Evolutionary conservation across 2,888 invertebrate genomes (phyloP).

Genomic region (Stratiomys singularior): DNA sequence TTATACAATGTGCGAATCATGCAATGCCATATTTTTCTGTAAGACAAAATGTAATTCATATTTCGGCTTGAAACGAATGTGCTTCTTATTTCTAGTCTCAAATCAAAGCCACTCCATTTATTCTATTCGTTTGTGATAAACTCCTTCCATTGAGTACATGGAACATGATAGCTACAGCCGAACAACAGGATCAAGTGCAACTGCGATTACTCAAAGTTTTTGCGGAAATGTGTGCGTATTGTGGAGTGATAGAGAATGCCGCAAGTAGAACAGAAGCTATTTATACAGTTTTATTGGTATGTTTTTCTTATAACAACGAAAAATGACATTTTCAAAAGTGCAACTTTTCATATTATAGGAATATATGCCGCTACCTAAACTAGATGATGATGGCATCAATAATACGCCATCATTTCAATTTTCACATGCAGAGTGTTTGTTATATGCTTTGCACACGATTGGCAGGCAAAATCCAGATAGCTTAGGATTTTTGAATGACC

Average conservation of each 20-base stretch:
- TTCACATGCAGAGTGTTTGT: constrained; percentile 91
- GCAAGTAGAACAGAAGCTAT: constrained; percentile 79
- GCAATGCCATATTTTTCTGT: constrained; percentile 90
- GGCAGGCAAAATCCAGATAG: constrained; percentile 83
- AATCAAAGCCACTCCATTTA: constrained; percentile 86
- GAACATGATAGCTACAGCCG: constrained; percentile 72
- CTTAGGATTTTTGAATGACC: constrained; percentile 77
- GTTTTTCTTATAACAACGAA: constrained; percentile 54
- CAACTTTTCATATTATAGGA: constrained; percentile 70
- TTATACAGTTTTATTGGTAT: constrained; percentile 82
- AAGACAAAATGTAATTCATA: constrained; percentile 61
- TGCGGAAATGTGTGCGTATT: constrained; percentile 84
- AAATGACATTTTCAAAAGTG: not conserved
- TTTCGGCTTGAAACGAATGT: not conserved
- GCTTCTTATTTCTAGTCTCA: constrained; percentile 71
- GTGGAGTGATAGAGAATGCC: constrained; percentile 80
- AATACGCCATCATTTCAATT: constrained; percentile 89
- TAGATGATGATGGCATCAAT: constrained; percentile 70
- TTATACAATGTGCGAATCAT: constrained; percentile 87
- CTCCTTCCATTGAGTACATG: constrained; percentile 78
- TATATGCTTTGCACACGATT: constrained; percentile 79
- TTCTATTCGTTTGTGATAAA: constrained; percentile 85
- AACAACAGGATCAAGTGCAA: constrained; percentile 73
- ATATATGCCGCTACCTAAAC: constrained; percentile 89
- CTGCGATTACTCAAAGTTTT: constrained; percentile 86